Conservation (phyloP, 2,113 vertebrate species). For the Xyliphius kryptos region DNA sequence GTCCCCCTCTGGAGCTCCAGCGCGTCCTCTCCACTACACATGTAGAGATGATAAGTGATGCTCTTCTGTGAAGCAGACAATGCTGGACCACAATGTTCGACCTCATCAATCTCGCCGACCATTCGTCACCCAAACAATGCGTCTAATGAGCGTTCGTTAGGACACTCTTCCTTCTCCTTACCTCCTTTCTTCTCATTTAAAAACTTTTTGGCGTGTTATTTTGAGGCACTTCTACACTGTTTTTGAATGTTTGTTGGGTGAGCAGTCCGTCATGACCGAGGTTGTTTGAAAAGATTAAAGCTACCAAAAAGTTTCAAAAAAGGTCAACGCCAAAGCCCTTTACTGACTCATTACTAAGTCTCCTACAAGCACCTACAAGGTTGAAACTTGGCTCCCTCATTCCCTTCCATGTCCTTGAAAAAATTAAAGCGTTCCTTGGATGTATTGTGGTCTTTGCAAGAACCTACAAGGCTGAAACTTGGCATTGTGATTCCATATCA, state of each 20-base stretch:
- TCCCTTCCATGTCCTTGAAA: too few species aligned
- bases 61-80: slow-evolving; percentile 62
- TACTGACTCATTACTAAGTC: too few species aligned
- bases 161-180: slow-evolving; percentile 48
- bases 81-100: slow-evolving; percentile 60
- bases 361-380: too few species aligned
- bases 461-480: too few species aligned
- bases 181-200: slow-evolving; percentile 33
- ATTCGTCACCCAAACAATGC: slow-evolving; percentile 71
- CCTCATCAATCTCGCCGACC: slow-evolving; percentile 69
- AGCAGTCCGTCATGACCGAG: too few species aligned
- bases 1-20: slow-evolving; percentile 34
- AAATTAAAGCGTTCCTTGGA: too few species aligned
- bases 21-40: slow-evolving; percentile 56
- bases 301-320: too few species aligned
- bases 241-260: slow-evolving; percentile 29
- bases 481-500: too few species aligned
- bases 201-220: slow-evolving; percentile 9
- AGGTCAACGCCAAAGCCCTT: too few species aligned
- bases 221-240: slow-evolving; percentile 9
- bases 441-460: too few species aligned
- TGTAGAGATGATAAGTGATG: slow-evolving; percentile 67
- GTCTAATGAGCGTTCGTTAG: slow-evolving; percentile 58
- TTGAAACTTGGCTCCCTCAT: too few species aligned
- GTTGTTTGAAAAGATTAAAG: too few species aligned